phyloP scores from a whole-genome alignment of 2,888 invertebrate species.

The Nomada ruficornis region DNA sequence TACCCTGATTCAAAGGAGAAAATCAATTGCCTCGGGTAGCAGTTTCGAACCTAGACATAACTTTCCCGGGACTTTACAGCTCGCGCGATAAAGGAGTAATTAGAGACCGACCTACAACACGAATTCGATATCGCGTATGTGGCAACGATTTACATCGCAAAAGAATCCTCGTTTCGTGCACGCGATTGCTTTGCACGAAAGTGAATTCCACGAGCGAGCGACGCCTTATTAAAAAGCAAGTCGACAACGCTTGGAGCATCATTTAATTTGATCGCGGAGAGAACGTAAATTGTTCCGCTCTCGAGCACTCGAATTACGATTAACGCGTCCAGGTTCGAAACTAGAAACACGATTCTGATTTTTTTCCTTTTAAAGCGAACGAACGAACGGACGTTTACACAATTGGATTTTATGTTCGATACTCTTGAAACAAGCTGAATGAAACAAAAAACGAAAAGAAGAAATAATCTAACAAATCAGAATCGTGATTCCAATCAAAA shows the following conservation, averaged over 20 bases:
- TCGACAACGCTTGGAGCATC: not conserved
- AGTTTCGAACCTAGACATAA: constrained; percentile 64
- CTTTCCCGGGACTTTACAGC: not conserved
- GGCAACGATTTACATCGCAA: constrained; percentile 17
- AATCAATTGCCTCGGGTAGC: constrained; percentile 63
- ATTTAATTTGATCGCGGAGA: not conserved
- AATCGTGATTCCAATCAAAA: constrained; percentile 72
- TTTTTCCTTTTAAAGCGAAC: not conserved
- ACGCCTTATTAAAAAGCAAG: not conserved
- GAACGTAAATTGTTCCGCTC: not conserved
- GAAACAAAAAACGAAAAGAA: not conserved
- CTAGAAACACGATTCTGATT: constrained; percentile 70
- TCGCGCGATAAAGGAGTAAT: constrained; percentile 16
- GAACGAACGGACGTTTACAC: not conserved
- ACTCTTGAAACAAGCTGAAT: not conserved
- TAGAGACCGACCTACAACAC: not conserved
- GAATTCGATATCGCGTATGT: constrained; percentile 11
- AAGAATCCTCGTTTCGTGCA: constrained; percentile 7
- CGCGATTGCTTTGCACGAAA: not conserved
- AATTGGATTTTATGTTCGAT: not conserved
- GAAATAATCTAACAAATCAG: constrained; percentile 58
- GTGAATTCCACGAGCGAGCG: not conserved
- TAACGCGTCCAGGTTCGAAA: constrained; percentile 64
- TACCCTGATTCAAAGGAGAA: constrained; percentile 23
- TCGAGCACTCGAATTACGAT: not conserved